Percentiles rank a stretch among this genome's conserved stretches.
Conservation (phyloP, 2,797 vertebrate genomes). For the Acestrorhynchus altus region DNA sequence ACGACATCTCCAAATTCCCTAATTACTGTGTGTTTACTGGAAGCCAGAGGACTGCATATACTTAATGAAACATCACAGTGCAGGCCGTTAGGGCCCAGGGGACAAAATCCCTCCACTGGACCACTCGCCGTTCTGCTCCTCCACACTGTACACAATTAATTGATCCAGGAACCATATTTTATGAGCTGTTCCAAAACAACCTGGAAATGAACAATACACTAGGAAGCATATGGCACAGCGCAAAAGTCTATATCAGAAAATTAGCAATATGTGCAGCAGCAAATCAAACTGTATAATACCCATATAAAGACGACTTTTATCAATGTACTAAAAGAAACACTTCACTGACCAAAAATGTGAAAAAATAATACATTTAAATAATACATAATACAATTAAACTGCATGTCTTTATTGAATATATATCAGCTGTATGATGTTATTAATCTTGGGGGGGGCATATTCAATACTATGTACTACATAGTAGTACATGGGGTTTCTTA, state of each 20-base stretch:
- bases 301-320: too few species aligned
- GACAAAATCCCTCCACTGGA: conserved; percentile 93
- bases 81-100: conserved; percentile 93
- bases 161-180: conserved; percentile 94
- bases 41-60: conserved; percentile 94
- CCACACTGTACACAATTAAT: conserved; percentile 98
- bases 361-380: too few species aligned
- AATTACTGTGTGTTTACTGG: conserved; percentile 99
- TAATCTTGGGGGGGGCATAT: too few species aligned
- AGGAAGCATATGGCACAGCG: neutral
- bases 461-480: too few species aligned
- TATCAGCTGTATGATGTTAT: too few species aligned
- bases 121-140: conserved; percentile 89
- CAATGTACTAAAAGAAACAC: too few species aligned
- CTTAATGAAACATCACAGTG: conserved; percentile 98
- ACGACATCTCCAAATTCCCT: conserved; percentile 96
- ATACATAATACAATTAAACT: too few species aligned
- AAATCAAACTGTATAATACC: neutral
- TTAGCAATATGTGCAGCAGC: neutral
- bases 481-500: too few species aligned
- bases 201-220: conserved; percentile 40
- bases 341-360: too few species aligned
- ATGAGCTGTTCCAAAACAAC: conserved; percentile 74
- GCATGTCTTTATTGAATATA: too few species aligned
- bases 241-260: neutral